Percentiles rank a stretch among this genome's conserved stretches.
Evolutionary conservation across 2,113 vertebrate genomes (phyloP).

Genomic region (Cathartes aura): DNA sequence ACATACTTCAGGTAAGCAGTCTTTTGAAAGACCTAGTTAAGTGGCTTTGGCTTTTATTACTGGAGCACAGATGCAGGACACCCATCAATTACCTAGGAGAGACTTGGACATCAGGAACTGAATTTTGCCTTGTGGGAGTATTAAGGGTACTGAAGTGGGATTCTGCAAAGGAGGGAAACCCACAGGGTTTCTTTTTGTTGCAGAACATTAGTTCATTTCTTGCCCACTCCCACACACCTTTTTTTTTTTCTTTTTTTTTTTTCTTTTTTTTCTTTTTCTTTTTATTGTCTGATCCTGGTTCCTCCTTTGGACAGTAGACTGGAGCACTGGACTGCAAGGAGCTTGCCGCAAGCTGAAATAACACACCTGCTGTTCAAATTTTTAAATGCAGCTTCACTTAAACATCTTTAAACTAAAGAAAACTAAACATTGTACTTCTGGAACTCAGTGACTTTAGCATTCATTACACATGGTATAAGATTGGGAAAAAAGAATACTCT

Average conservation of each 20-base stretch:
- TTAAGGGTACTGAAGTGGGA: neutral
- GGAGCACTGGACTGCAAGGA: neutral
- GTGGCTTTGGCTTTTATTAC: neutral
- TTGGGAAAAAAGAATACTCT: neutral
- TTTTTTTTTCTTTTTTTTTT: neutral
- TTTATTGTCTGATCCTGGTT: neutral
- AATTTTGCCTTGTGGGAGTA: neutral
- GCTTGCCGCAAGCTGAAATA: constrained; percentile 34
- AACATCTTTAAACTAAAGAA: constrained; percentile 24
- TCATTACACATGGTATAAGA: neutral
- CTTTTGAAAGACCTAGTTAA: neutral
- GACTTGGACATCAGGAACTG: neutral
- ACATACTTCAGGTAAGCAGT: neutral
- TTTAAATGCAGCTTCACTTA: neutral
- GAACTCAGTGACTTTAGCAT: neutral
- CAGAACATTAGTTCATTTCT: neutral
- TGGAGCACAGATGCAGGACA: neutral
- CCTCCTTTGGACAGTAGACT: neutral
- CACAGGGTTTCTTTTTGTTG: neutral
- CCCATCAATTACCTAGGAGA: neutral
- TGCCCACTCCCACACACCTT: fast-evolving
- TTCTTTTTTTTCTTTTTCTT: neutral
- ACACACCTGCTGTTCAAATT: neutral
- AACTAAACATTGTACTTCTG: neutral
- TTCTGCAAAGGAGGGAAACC: neutral